Evolutionary conservation across 2,797 vertebrate genomes (phyloP).

Genomic region (Chiropotes sagulatus): DNA sequence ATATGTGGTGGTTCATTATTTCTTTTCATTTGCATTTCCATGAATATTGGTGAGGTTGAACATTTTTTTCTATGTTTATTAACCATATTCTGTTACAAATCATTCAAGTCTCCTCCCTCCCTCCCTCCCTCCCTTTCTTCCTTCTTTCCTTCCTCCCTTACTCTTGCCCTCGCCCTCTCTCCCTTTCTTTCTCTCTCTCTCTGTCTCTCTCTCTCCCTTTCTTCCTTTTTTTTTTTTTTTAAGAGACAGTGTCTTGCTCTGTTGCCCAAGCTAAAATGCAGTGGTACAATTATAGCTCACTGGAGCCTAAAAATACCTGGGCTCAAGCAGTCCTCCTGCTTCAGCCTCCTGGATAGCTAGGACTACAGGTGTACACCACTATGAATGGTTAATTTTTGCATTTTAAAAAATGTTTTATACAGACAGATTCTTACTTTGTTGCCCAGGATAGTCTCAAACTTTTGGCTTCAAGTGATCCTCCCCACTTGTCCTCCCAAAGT

Average conservation of each 20-base stretch:
- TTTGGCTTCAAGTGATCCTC: not conserved
- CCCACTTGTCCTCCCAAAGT: not conserved
- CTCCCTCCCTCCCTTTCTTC: not conserved
- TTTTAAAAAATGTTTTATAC: not conserved
- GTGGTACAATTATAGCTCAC: not conserved
- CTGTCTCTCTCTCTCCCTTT: no score
- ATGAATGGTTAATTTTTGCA: not conserved
- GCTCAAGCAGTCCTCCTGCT: not conserved
- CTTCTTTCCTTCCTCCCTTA: no score
- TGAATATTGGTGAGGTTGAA: not conserved
- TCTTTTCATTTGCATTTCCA: constrained; percentile 40
- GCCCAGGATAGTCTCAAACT: not conserved
- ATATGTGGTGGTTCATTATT: not conserved
- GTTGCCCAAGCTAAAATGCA: not conserved
- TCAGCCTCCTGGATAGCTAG: not conserved
- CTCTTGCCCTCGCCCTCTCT: no score
- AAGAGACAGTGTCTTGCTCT: not conserved
- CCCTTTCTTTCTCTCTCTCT: no score
- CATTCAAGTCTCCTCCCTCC: not conserved
- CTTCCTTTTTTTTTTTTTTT: not conserved
- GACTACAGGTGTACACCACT: not conserved
- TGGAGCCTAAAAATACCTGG: not conserved
- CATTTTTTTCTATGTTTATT: constrained; percentile 20
- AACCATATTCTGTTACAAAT: constrained; percentile 18
- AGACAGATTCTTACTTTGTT: not conserved